A percentile compares a stretch with the other conserved stretches of the same genome.
Evolutionary conservation across 2,888 invertebrate species (phyloP).

Genomic region (Rugalucina vietnamica): DNA sequence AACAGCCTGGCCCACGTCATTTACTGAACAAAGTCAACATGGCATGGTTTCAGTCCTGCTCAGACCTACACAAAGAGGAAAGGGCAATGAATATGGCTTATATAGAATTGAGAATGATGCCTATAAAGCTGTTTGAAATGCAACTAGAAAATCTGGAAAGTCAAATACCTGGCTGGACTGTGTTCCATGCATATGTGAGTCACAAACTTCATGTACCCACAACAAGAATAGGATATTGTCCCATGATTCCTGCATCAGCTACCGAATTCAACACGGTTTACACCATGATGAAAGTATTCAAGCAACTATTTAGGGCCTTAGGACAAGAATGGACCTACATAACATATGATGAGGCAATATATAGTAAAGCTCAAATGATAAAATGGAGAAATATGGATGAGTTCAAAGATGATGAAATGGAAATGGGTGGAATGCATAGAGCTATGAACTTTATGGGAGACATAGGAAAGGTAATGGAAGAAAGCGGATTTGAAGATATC

Average conservation of each 20-base stretch:
- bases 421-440: slow-evolving; percentile 40
- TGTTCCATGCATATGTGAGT: not conserved
- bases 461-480: slow-evolving; percentile 23
- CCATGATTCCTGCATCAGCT: slow-evolving; percentile 30
- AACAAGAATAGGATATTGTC: slow-evolving; percentile 24
- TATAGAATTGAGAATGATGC: not conserved
- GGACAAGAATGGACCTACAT: slow-evolving; percentile 33
- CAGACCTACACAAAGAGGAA: not conserved
- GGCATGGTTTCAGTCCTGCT: not conserved
- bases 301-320: slow-evolving; percentile 16
- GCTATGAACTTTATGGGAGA: slow-evolving; percentile 39
- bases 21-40: not conserved
- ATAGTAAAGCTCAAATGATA: slow-evolving; percentile 46
- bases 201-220: not conserved
- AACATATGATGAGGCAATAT: slow-evolving; percentile 45
- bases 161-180: not conserved
- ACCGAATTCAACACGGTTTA: slow-evolving; percentile 30
- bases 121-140: not conserved
- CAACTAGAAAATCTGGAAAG: not conserved
- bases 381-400: slow-evolving; percentile 33
- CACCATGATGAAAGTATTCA: slow-evolving; percentile 30
- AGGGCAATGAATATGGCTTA: not conserved
- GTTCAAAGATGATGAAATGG: slow-evolving; percentile 33
- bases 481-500: not conserved
- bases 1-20: not conserved